Conservation (phyloP, 92 coral and sea anemone genomes). For the Siderastrea radians region DNA sequence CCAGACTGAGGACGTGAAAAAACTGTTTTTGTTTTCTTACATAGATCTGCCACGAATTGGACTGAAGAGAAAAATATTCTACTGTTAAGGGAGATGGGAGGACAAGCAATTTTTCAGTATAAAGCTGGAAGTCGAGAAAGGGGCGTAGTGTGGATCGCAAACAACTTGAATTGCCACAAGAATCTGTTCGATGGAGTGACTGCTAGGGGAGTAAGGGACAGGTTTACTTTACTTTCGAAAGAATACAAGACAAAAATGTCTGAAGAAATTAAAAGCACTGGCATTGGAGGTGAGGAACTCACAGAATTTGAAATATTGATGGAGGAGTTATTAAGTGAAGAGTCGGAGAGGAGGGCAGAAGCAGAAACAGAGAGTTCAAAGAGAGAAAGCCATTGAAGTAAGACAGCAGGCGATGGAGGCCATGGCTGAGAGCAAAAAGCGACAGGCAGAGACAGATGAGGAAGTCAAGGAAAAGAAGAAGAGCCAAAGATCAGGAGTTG, state of each 20-base stretch:
- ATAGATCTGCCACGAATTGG: slow-evolving; percentile 31
- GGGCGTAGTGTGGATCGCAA: slow-evolving; percentile 37
- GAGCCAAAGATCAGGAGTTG: too few relatives aligned
- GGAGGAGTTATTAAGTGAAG: slow-evolving; percentile 28
- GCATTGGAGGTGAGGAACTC: slow-evolving; percentile 44
- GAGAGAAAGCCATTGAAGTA: slow-evolving; percentile 27
- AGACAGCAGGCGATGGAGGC: slow-evolving; percentile 52
- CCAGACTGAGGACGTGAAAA: too few relatives aligned
- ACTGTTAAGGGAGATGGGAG: slow-evolving; percentile 27
- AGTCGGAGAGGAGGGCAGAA: slow-evolving; percentile 1
- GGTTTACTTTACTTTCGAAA: slow-evolving; percentile 36
- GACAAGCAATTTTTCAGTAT: slow-evolving; percentile 12
- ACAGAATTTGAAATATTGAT: slow-evolving; percentile 35
- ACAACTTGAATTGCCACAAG: slow-evolving; percentile 26
- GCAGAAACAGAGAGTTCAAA: slow-evolving; percentile 24
- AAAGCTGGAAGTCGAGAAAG: slow-evolving; percentile 46
- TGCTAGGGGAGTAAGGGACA: slow-evolving; percentile 36
- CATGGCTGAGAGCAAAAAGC: slow-evolving; percentile 43
- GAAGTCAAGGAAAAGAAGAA: slow-evolving; percentile 18
- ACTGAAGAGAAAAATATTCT: slow-evolving; percentile 9
- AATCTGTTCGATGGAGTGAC: slow-evolving; percentile 24
- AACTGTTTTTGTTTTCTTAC: too few relatives aligned
- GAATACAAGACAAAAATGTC: background rate
- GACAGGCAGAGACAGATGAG: slow-evolving; percentile 24
- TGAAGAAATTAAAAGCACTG: slow-evolving; percentile 44